Percentiles rank a stretch among this genome's conserved stretches.
Evolutionary conservation across 2,888 invertebrate genomes (phyloP).

Genomic region (Limnephilus auricula): DNA sequence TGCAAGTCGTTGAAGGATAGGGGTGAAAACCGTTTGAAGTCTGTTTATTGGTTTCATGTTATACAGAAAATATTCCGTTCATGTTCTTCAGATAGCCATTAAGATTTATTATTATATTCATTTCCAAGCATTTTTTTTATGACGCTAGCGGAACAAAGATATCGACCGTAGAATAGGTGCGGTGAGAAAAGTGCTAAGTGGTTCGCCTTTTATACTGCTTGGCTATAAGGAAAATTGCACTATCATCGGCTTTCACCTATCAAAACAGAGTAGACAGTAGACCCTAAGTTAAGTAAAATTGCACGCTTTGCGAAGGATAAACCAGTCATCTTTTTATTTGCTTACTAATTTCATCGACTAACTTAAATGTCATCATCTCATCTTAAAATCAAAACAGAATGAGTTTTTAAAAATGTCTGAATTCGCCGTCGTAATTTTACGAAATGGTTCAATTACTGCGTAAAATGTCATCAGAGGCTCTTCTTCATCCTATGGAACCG

Average conservation of each 20-base stretch:
- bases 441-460: too few relatives aligned
- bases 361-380: too few relatives aligned
- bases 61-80: not conserved
- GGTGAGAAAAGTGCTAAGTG: not conserved
- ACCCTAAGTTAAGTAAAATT: not conserved
- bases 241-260: not conserved
- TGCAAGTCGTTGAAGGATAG: not conserved
- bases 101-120: not conserved
- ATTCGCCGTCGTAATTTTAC: too few relatives aligned
- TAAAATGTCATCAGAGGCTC: too few relatives aligned
- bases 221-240: not conserved
- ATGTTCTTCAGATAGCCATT: not conserved
- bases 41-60: not conserved
- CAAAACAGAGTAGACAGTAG: not conserved
- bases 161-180: not conserved
- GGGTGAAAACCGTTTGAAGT: not conserved
- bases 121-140: not conserved
- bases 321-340: too few relatives aligned
- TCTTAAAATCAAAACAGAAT: too few relatives aligned
- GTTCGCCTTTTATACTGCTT: not conserved
- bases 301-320: not conserved
- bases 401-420: too few relatives aligned
- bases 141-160: not conserved
- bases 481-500: too few relatives aligned
- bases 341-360: too few relatives aligned